phyloP scores from a whole-genome alignment of 37 sponge, comb jelly and placozoan species.

The Bolinopsis microptera region DNA sequence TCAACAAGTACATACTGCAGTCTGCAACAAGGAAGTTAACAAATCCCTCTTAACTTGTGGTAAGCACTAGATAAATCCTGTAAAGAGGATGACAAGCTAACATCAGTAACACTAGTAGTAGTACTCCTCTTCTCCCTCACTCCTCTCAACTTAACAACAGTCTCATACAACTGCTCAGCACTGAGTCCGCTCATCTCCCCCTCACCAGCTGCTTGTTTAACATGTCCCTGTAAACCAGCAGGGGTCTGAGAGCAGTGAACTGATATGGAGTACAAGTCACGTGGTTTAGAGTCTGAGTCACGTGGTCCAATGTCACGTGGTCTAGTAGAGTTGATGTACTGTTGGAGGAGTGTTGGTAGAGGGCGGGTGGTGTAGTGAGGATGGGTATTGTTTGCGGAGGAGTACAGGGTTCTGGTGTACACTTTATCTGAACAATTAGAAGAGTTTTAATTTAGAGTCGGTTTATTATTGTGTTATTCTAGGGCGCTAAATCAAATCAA shows the following conservation, averaged over 20 bases:
- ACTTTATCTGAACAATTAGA: neutral
- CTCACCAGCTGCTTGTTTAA: neutral
- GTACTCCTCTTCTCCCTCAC: neutral
- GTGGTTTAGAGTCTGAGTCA: neutral
- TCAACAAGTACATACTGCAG: no score
- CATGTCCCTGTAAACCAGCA: neutral
- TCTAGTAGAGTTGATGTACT: neutral
- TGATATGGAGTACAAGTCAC: neutral
- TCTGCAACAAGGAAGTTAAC: neutral
- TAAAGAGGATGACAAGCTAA: neutral
- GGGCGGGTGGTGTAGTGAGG: neutral
- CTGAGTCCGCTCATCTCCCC: neutral
- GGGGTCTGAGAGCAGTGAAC: neutral
- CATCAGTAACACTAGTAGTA: neutral
- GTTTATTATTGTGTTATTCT: no score
- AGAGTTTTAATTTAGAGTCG: no score
- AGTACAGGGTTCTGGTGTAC: neutral
- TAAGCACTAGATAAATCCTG: neutral
- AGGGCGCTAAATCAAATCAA: no score
- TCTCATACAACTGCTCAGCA: neutral
- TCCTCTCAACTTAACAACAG: neutral
- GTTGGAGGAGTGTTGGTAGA: neutral
- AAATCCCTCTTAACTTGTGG: neutral
- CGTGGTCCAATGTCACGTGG: neutral
- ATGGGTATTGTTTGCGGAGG: neutral